Evolutionary conservation across 2,113 vertebrate species (phyloP).

Genomic region (Stigmatopora nigra): DNA sequence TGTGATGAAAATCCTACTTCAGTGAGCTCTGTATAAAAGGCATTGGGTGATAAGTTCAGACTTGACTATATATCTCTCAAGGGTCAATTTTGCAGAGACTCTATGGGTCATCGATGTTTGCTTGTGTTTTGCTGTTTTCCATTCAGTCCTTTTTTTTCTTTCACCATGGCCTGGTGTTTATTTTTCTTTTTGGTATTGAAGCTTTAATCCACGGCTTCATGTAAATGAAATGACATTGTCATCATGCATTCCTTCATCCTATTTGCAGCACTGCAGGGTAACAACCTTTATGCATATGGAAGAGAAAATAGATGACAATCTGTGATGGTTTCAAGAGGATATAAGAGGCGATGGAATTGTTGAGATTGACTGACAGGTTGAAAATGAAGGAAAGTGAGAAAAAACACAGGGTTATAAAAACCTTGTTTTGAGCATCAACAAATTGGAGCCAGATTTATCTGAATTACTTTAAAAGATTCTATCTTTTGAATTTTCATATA

Average conservation of each 20-base stretch:
- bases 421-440: slow-evolving; percentile 1
- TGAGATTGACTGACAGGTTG: slow-evolving; percentile 40
- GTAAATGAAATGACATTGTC: slow-evolving; percentile 55
- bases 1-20: not conserved
- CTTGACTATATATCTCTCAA: not conserved
- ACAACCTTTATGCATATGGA: slow-evolving; percentile 37
- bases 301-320: slow-evolving; percentile 33
- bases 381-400: slow-evolving; percentile 39
- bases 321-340: slow-evolving; percentile 19
- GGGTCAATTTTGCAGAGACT: not conserved
- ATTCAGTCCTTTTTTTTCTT: slow-evolving; percentile 15
- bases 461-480: slow-evolving; percentile 42
- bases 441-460: slow-evolving; percentile 28
- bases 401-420: slow-evolving; percentile 1
- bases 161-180: slow-evolving; percentile 18
- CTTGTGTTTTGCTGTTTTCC: slow-evolving; percentile 11
- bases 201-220: slow-evolving; percentile 43
- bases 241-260: slow-evolving; percentile 35
- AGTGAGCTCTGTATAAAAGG: not conserved
- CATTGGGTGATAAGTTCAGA: not conserved
- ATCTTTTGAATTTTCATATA: slow-evolving; percentile 40
- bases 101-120: not conserved
- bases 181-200: slow-evolving; percentile 37
- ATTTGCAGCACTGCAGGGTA: slow-evolving; percentile 29
- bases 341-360: slow-evolving; percentile 20